Evolutionary conservation across 2,888 invertebrate species (phyloP).

Genomic region (Apodemia mormo): DNA sequence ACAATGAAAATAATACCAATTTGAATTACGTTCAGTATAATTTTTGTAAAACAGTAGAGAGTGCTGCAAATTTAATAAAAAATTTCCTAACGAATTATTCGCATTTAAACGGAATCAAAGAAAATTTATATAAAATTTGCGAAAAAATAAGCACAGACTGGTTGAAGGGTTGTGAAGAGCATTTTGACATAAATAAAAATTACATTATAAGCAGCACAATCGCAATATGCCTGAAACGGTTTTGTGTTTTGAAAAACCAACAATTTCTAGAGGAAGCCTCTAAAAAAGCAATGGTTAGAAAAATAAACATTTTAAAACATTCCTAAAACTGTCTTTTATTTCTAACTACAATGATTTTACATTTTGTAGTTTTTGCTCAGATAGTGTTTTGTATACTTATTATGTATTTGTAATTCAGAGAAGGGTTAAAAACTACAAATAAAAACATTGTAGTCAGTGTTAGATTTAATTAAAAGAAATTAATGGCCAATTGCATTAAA

Average conservation of each 20-base stretch:
- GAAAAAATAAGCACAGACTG: not conserved
- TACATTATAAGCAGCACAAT: too few relatives aligned
- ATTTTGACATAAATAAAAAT: too few relatives aligned
- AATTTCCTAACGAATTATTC: not conserved
- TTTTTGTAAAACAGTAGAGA: not conserved
- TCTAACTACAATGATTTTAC: too few relatives aligned
- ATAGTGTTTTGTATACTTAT: not conserved
- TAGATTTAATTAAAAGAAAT: not conserved
- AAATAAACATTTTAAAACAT: too few relatives aligned
- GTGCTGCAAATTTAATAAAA: not conserved
- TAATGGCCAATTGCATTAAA: too few relatives aligned
- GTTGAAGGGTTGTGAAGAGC: not conserved
- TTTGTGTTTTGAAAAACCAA: not conserved
- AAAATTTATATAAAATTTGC: not conserved
- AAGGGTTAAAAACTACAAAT: not conserved
- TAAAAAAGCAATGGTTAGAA: too few relatives aligned
- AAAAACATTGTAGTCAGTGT: not conserved
- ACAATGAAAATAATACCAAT: not conserved
- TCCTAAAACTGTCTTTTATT: too few relatives aligned
- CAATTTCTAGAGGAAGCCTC: conserved; percentile 1
- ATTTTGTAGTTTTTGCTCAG: too few relatives aligned
- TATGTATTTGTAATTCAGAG: not conserved
- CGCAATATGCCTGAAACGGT: not conserved
- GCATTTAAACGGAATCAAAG: too few relatives aligned
- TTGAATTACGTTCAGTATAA: not conserved